These are phyloP conservation scores for Calyptommatus sinebrachiatus DNA, from an alignment of 2,113 vertebrate genomes.

Conservation along the genomic window DNA sequence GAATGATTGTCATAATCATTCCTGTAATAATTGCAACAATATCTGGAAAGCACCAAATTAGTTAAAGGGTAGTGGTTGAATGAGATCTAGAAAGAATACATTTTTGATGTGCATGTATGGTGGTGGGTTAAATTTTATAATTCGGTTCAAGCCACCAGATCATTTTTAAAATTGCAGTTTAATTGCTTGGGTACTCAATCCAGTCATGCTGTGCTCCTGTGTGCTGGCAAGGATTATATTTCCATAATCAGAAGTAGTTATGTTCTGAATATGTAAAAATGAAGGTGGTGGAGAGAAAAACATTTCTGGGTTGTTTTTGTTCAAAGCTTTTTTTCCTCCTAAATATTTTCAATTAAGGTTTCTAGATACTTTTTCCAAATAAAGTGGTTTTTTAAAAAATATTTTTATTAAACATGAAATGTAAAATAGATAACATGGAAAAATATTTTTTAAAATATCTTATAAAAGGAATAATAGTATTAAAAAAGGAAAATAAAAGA, in stretches of 20 bases:
- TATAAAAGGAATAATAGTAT: not conserved
- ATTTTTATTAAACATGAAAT: no score
- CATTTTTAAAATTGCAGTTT: not conserved
- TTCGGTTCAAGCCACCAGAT: not conserved
- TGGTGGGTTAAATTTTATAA: not conserved
- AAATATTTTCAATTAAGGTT: no score
- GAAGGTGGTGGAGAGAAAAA: not conserved
- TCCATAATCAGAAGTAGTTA: not conserved
- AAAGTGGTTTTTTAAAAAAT: no score
- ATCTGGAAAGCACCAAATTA: no score
- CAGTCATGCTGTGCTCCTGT: not conserved
- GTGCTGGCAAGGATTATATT: not conserved
- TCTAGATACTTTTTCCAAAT: no score
- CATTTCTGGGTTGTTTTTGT: not conserved
- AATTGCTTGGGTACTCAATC: not conserved
- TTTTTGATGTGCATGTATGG: not conserved
- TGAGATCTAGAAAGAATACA: not conserved
- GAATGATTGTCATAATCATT: no score
- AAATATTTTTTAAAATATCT: not conserved
- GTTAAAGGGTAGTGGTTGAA: not conserved
- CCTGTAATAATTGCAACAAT: no score
- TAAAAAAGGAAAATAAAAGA: not conserved
- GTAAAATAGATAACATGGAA: not conserved
- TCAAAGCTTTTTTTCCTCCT: not conserved
- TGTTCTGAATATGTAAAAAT: not conserved